A percentile compares a stretch with the other conserved stretches of the same genome.
phyloP scores from a whole-genome alignment of 2,797 vertebrate genomes.

The Pipistrellus kuhlii region DNA sequence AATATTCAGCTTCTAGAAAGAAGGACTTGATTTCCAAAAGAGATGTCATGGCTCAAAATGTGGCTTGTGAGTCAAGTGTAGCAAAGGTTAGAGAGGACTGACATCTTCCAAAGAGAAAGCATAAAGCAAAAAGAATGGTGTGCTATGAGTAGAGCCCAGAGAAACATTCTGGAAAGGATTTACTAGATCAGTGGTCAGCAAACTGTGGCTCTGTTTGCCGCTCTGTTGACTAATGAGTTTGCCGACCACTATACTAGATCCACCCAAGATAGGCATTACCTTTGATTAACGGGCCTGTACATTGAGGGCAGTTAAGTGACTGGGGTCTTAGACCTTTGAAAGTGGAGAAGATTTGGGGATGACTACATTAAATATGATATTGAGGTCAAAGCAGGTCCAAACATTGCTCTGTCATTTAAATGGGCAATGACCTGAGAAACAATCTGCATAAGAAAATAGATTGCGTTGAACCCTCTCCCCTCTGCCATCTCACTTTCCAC shows the following conservation, averaged over 20 bases:
- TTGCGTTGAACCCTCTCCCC: not conserved
- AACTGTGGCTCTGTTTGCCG: no score
- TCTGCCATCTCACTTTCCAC: not conserved
- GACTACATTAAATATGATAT: not conserved
- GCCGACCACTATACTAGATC: not conserved
- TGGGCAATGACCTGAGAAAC: not conserved
- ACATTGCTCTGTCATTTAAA: not conserved
- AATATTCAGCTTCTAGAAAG: not conserved
- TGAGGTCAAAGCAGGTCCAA: not conserved
- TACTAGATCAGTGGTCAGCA: not conserved
- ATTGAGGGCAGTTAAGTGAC: not conserved
- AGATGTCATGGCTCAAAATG: not conserved
- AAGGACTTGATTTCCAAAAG: not conserved
- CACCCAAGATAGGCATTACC: not conserved
- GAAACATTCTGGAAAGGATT: not conserved
- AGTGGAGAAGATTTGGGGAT: not conserved
- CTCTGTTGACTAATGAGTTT: no score
- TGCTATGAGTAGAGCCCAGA: not conserved
- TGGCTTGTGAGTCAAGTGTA: not conserved
- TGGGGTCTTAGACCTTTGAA: not conserved
- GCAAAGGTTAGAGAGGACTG: not conserved
- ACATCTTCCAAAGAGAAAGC: not conserved
- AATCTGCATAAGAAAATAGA: not conserved
- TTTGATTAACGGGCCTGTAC: not conserved
- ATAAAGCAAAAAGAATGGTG: not conserved